These are phyloP conservation scores for Eulimnadia texana DNA, from an alignment of 1,140 invertebrate species.

Conservation along the genomic window DNA sequence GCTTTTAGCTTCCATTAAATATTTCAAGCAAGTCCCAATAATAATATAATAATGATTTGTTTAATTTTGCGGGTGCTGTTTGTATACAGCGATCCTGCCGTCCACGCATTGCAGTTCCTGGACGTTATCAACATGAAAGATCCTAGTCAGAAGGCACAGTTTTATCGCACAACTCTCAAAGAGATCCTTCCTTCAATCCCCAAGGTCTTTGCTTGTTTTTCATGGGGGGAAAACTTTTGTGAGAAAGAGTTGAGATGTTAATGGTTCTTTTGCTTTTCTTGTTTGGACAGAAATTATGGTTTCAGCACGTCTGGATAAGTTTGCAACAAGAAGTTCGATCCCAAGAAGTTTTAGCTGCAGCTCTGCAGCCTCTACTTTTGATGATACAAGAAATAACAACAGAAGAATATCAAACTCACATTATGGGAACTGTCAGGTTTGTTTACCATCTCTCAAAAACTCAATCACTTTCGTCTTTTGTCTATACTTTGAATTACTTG, in stretches of 20 bases:
- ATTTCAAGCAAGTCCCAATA: slow-evolving; percentile 51
- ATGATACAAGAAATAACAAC: slow-evolving; percentile 67
- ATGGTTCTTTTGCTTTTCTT: slow-evolving; percentile 13
- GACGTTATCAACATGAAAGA: slow-evolving; percentile 89
- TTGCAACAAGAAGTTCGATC: slow-evolving; percentile 69
- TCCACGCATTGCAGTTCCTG: slow-evolving; percentile 76
- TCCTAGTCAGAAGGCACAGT: slow-evolving; percentile 69
- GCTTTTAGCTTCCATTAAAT: slow-evolving; percentile 67
- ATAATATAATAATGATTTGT: slow-evolving; percentile 16
- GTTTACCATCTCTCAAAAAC: too few species aligned
- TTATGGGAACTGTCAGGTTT: slow-evolving; percentile 66
- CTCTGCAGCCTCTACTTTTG: slow-evolving; percentile 72
- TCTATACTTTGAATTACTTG: background rate
- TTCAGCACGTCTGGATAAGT: slow-evolving; percentile 82
- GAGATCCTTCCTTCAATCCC: slow-evolving; percentile 77
- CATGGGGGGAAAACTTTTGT: background rate
- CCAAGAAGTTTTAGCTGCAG: slow-evolving; percentile 71
- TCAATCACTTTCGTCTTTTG: background rate
- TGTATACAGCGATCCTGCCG: slow-evolving; percentile 54
- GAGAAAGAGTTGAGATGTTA: background rate
- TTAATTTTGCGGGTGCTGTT: slow-evolving; percentile 15
- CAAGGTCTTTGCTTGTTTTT: slow-evolving; percentile 41
- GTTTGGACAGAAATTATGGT: slow-evolving; percentile 77
- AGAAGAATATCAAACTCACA: slow-evolving; percentile 68
- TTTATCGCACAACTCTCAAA: slow-evolving; percentile 70